Conservation (phyloP, 2,797 vertebrate species). For the Eutrigla gurnardus region DNA sequence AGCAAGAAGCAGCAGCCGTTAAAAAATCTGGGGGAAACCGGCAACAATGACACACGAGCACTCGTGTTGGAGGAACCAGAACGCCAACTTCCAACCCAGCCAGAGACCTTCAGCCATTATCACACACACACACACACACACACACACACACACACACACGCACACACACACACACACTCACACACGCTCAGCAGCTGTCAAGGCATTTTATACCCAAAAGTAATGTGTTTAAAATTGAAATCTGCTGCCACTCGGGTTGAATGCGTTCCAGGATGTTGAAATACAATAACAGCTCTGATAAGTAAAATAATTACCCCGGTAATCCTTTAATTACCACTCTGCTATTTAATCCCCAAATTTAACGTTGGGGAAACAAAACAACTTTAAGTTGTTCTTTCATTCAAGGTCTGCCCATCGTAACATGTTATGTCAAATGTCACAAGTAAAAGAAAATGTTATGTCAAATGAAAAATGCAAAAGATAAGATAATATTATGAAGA, state of each 20-base stretch:
- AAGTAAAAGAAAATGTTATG: too few relatives aligned
- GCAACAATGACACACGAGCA: conserved; percentile 2
- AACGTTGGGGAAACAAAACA: background rate
- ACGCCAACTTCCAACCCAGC: conserved; percentile 18
- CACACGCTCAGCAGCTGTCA: background rate
- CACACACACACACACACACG: background rate
- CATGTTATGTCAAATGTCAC: too few relatives aligned
- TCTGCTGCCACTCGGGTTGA: conserved; percentile 23
- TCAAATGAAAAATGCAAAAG: too few relatives aligned
- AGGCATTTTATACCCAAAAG: conserved; percentile 14
- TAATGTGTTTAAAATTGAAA: conserved; percentile 22
- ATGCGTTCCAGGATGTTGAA: conserved; percentile 13
- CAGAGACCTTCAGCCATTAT: conserved; percentile 9
- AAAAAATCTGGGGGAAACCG: conserved; percentile 5
- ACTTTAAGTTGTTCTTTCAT: too few relatives aligned
- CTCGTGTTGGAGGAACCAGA: conserved; percentile 19
- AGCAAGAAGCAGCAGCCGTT: conserved; percentile 4
- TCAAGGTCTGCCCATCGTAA: too few relatives aligned
- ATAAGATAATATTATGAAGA: too few relatives aligned
- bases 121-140: background rate
- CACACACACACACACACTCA: background rate
- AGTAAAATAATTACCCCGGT: conserved; percentile 23
- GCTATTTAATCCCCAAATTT: background rate
- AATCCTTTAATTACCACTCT: conserved; percentile 13
- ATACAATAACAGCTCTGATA: conserved; percentile 37